Evolutionary conservation across 2,113 vertebrate genomes (phyloP), one percentile per base, ranked within the genome.

Genomic region (Dunckerocampus dactyliophorus): DNA sequence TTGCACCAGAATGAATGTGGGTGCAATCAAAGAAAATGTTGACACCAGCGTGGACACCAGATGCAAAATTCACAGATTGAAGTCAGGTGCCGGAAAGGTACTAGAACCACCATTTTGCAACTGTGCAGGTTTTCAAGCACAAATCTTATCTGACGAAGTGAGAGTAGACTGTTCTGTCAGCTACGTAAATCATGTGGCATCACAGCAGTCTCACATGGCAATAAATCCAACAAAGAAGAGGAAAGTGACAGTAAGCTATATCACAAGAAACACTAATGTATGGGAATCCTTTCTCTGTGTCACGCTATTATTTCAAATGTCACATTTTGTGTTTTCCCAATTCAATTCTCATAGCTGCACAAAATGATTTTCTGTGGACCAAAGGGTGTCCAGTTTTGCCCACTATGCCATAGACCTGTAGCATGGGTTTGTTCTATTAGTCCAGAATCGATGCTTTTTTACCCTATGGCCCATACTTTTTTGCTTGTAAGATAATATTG

Each of bases 21-120:
- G 54, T 17, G 73, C 71, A 84, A 84, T 86, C 82, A 86, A 67
- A 56, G 50, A 65, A 45, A 51, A 60, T 60, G 58, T 64, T 52
- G 51, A 46, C 50, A 63, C 22, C 19, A 22, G 19, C 39, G 39
- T 24, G 17, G 52, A 34, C 11, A 12, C 21, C 21, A 52, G 21
- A 52, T 52, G 22, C 22, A 8, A 13, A 52, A 5, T 43, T 13
- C 39, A 19, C 5, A 28, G 21, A 28, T 19, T 0, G 5, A 13
- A 21, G 47, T 21, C 15, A 28, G 10, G 16, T 13, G 31, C 4
- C 2, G 31, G 9, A 34, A n/a, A 54, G 10, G 31, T 55, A 37
- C 31, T 6, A 37, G 4, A n/a, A n/a, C 34, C 52, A 57, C 39
- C 37, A 45, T 17, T 58, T 58, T 42, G 2, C 5, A 28, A 54